Evolutionary conservation across 2,113 vertebrate species (phyloP).

Genomic region (Hippopotamus amphibius): DNA sequence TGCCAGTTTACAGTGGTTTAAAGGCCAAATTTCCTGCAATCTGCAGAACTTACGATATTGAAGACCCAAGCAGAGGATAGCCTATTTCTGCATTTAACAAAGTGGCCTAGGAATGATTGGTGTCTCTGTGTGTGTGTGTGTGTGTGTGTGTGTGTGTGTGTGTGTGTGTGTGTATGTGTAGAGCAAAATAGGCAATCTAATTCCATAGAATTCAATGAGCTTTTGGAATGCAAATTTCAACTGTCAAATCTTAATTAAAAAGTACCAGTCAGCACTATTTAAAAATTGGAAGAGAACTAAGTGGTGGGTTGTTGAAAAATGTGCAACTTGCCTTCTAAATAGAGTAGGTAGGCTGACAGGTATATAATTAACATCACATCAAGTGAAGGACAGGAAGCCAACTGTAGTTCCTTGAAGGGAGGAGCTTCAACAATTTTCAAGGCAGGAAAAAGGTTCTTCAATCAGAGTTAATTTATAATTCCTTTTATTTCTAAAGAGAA

Average conservation of each 20-base stretch:
- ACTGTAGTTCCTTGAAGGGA: slow-evolving; percentile 73
- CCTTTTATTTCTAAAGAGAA: slow-evolving; percentile 76
- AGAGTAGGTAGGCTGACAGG: slow-evolving; percentile 86
- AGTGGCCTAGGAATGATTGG: neutral
- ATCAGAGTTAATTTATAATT: slow-evolving; percentile 79
- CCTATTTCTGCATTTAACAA: neutral
- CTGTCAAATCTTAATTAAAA: slow-evolving; percentile 90
- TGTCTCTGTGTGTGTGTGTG: neutral
- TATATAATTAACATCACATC: slow-evolving; percentile 87
- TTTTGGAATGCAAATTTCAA: slow-evolving; percentile 90
- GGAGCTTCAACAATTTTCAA: slow-evolving; percentile 75
- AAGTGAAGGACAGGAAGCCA: slow-evolving; percentile 84
- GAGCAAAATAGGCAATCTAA: slow-evolving; percentile 77
- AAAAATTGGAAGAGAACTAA: slow-evolving; percentile 88
- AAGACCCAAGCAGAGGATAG: slow-evolving; percentile 31
- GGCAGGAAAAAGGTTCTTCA: slow-evolving; percentile 73
- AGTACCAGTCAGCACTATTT: slow-evolving; percentile 88
- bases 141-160: neutral
- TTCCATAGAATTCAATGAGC: slow-evolving; percentile 81
- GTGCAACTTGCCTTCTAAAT: slow-evolving; percentile 84
- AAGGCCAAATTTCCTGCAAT: slow-evolving; percentile 41
- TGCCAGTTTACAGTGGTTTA: slow-evolving; percentile 54
- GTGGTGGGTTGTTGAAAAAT: slow-evolving; percentile 86
- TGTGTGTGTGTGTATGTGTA: neutral
- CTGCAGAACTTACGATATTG: slow-evolving; percentile 1